Evolutionary conservation across 1,140 invertebrate species (phyloP), one percentile per base, ranked within the genome.

Genomic region (Ylistrum balloti): DNA sequence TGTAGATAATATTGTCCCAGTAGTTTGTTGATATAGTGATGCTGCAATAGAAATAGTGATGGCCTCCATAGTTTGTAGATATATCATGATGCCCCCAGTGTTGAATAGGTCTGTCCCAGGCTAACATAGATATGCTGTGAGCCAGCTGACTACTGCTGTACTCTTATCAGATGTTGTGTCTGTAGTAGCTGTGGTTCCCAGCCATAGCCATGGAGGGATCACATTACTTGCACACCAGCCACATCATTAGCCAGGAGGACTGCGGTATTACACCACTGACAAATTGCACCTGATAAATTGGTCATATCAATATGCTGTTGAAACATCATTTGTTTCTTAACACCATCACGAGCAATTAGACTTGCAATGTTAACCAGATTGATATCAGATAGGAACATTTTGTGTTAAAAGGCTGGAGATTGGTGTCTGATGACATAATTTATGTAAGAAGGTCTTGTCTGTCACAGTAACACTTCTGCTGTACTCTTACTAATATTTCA

Each of bases 301-400:
- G n/a, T 74, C 56, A 74, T 74, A 74, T 74, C 28, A 74, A 74
- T 74, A 74, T 74, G 56, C 56, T 74, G 56, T 74, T 74, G 56
- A 74, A 74, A 74, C 56, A 74, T 74, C 56, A 74, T 74, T 74
- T 74, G 56, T 74, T 74, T 74, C 56, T 28, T 74, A 74, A 74
- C 56, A 74, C 56, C 56, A 74, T 74, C 56, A 74, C 56, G 28
- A 74, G 22, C 56, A 74, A 74, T 74, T 74, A 74, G 56, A 74
- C 56, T n/a, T 74, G 56, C 56, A 17, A 74, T n/a, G n/a, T n/a
- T 74, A 28, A 9, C n/a, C n/a, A 74, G 56, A 74, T 74, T 11
- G 56, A 74, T 74, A n/a, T 74, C 56, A 74, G 56, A 74, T 74
- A 74, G n/a, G 22, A 11, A 74, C 5, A 28, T 74, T 74, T 22